Percentiles rank a stretch among this genome's conserved stretches.
phyloP scores from a whole-genome alignment of 1,140 invertebrate genomes.

The Ladona fulva region DNA sequence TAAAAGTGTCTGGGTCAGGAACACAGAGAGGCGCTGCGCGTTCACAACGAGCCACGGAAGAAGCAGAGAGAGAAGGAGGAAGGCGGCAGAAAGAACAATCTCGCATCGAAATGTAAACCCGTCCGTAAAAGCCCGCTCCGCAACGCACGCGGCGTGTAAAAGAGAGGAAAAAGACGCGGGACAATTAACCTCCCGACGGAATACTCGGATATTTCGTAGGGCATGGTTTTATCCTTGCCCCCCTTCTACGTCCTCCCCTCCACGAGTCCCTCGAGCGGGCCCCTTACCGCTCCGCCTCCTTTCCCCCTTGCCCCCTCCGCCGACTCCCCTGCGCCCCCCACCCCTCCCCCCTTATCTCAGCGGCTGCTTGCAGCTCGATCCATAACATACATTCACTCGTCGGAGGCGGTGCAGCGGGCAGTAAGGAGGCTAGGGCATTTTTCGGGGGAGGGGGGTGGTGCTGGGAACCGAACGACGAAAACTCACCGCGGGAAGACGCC shows the following conservation, averaged over 20 bases:
- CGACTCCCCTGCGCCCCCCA: background rate
- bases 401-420: conserved; percentile 2
- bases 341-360: background rate
- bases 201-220: conserved; percentile 5
- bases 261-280: no score
- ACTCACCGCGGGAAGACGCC: background rate
- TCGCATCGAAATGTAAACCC: conserved; percentile 4
- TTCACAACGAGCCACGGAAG: background rate
- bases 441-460: background rate
- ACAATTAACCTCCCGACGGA: conserved; percentile 7
- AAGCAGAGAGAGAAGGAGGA: background rate
- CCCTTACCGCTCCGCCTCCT: background rate
- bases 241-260: background rate
- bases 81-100: background rate
- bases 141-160: background rate
- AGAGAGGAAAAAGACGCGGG: background rate
- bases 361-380: background rate
- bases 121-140: background rate
- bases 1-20: conserved; percentile 8
- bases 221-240: conserved; percentile 7
- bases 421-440: conserved; percentile 3
- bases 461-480: conserved; percentile 3
- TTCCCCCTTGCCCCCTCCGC: background rate
- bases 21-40: background rate
- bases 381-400: conserved; percentile 9